Base-by-base conservation (phyloP, 2,113 vertebrate species). In the Butorides virescens region DNA sequence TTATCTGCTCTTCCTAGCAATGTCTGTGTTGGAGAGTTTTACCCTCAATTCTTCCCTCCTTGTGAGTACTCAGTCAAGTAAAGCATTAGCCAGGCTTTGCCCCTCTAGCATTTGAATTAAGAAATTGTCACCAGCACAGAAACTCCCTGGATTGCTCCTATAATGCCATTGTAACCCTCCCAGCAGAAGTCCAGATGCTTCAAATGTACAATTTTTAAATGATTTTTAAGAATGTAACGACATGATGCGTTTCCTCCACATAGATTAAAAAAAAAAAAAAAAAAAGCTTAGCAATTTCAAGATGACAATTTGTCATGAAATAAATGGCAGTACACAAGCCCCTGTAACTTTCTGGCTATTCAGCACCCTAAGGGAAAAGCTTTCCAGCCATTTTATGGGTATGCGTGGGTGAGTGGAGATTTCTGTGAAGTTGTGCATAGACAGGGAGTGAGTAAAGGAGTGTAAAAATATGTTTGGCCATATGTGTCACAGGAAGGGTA, bases 271-370 rank as follows among this genome's bases (percentile, higher is more conserved):
- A 53, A 39, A 36, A 5, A 36, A 5, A 84, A 88, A 53, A 39
- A 36, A 5, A 36, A 5, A 84, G 37, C 34, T 89, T 78, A 88
- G 56, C 36, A n/a, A 76, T 88, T 97, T 95, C 80, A 95, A 77
- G 72, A 93, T 78, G 82, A 92, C 68, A 88, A 78, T 91, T 93
- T 90, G 82, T 95, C 86, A 92, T 68, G 63, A 96, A 97, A 84
- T 85, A 97, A 97, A 95, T 47, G 52, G 90, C 49, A 94, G 78
- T 29, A 87, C 59, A 63, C 25, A 91, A 82, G 73, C 81, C 73
- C 36, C 66, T 85, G 15, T 32, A 91, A 90, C 62, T 91, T 86
- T 66, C 82, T 83, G 85, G 90, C 95, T 93, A 91, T 70, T 63
- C 89, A 80, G 22, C 32, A 44, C 80, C 59, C 18, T 53, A 30